Conservation (phyloP, 1,140 invertebrate species). For the Rhopalosiphum padi region DNA sequence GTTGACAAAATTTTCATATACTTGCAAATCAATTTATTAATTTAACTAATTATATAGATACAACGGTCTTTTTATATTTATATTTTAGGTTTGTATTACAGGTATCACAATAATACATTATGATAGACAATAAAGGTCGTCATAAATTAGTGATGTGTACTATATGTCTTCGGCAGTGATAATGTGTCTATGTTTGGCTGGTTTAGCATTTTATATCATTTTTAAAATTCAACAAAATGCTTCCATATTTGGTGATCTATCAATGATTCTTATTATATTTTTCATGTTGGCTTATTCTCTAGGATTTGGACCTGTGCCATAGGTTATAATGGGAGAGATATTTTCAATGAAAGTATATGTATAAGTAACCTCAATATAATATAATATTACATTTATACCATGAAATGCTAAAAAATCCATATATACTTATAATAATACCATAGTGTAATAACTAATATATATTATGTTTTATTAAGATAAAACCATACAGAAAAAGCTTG, state of each 20-base stretch:
- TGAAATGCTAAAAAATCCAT: too few species aligned
- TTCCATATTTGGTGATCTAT: slow-evolving; percentile 61
- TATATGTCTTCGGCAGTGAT: slow-evolving; percentile 64
- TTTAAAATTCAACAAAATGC: neutral
- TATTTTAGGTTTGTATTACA: slow-evolving; percentile 64
- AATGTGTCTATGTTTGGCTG: slow-evolving; percentile 64
- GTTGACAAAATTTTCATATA: too few species aligned
- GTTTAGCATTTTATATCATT: neutral
- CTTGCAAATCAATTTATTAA: too few species aligned
- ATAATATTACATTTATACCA: too few species aligned
- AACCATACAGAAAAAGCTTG: neutral
- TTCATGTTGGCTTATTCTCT: slow-evolving; percentile 70
- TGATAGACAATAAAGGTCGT: slow-evolving; percentile 71
- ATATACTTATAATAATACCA: too few species aligned
- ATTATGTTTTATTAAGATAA: too few species aligned
- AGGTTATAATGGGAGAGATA: slow-evolving; percentile 79
- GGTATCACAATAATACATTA: slow-evolving; percentile 64
- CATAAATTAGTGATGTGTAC: slow-evolving; percentile 65
- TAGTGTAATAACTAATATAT: too few species aligned
- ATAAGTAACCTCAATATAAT: too few species aligned
- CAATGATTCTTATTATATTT: slow-evolving; percentile 66
- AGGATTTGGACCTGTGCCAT: slow-evolving; percentile 80
- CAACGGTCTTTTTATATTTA: too few species aligned
- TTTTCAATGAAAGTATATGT: slow-evolving; percentile 74
- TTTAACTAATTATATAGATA: too few species aligned